A percentile compares a stretch with the other conserved stretches of the same genome.
phyloP scores from a whole-genome alignment of 2,113 vertebrate species.

The Cariama cristata region DNA sequence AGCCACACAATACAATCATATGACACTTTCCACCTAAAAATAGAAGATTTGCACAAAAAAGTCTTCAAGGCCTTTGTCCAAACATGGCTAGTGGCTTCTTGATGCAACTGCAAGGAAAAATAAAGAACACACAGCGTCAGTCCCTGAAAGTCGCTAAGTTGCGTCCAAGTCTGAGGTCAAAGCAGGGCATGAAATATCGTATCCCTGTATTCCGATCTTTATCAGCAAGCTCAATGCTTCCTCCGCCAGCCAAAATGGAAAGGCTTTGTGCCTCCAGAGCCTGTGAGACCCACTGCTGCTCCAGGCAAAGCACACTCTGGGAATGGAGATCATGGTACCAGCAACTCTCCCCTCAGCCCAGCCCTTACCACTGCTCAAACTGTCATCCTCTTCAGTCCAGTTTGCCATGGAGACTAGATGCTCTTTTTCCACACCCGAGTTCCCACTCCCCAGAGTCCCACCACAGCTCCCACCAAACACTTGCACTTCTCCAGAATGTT shows the following conservation, averaged over 20 bases:
- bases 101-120: background rate
- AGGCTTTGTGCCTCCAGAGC: background rate
- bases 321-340: background rate
- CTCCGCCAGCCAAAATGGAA: background rate
- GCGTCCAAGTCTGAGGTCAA: background rate
- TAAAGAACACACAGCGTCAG: background rate
- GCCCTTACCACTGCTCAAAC: rapidly evolving
- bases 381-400: background rate
- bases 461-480: background rate
- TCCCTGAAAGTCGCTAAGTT: background rate
- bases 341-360: background rate
- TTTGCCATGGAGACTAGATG: background rate
- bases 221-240: background rate
- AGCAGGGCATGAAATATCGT: background rate
- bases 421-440: background rate
- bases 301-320: background rate
- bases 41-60: background rate
- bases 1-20: background rate
- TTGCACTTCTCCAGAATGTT: background rate
- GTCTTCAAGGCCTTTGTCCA: background rate
- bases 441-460: background rate
- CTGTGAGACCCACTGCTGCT: background rate
- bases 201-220: background rate
- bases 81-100: background rate
- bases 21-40: background rate